Percentiles rank a stretch among this genome's conserved stretches.
Evolutionary conservation across 2,113 vertebrate genomes (phyloP).

Genomic region (Brienomyrus brachyistius): DNA sequence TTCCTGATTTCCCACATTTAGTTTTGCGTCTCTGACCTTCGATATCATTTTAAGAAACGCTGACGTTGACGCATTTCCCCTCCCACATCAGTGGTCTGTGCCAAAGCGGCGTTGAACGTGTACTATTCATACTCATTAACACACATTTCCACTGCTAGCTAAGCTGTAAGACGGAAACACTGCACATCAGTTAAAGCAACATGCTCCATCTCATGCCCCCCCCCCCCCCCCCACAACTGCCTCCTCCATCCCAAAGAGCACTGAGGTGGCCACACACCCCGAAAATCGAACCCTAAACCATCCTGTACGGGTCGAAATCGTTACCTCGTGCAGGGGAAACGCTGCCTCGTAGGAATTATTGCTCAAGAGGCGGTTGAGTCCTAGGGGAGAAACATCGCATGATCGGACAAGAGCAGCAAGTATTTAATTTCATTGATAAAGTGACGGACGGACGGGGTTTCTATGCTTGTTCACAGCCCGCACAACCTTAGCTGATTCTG

Average conservation of each 20-base stretch:
- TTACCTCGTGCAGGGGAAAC: slow-evolving; percentile 94
- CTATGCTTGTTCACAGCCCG: not conserved
- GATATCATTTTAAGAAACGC: not conserved
- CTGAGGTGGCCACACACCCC: not conserved
- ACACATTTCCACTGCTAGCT: not conserved
- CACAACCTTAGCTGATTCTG: not conserved
- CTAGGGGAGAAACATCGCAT: slow-evolving; percentile 46
- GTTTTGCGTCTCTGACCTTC: not conserved
- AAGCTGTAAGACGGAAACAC: not conserved
- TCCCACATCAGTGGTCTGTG: not conserved
- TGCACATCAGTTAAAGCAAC: not conserved
- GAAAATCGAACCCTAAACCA: not conserved
- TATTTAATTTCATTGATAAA: not conserved
- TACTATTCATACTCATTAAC: not conserved
- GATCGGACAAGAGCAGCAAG: not conserved
- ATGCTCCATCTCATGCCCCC: not conserved
- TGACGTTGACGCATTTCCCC: not conserved
- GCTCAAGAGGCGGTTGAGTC: slow-evolving; percentile 86
- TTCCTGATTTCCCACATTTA: not conserved
- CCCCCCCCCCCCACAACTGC: not conserved
- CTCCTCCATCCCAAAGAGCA: not conserved
- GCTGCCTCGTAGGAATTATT: slow-evolving; percentile 90
- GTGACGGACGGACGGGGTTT: not conserved
- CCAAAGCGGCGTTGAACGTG: not conserved
- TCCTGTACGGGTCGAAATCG: not conserved